These are phyloP conservation scores for Lysandra bellargus DNA, from an alignment of 2,888 invertebrate genomes.

Conservation along the genomic window DNA sequence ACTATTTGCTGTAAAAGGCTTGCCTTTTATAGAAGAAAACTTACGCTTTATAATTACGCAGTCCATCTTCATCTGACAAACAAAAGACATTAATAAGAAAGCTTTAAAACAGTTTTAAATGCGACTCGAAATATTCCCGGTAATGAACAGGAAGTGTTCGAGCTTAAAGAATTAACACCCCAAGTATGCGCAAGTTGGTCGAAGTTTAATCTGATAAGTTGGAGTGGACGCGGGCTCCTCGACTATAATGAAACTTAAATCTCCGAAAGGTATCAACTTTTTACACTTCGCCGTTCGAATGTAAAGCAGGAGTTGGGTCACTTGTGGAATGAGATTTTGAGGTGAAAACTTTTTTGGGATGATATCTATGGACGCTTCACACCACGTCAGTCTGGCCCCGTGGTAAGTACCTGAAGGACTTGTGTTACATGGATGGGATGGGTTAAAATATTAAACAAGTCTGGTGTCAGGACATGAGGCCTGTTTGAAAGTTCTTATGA, in stretches of 20 bases:
- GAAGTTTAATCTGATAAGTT: slow-evolving; percentile 28
- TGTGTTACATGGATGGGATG: too few relatives aligned
- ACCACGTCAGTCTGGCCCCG: too few relatives aligned
- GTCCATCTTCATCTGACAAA: background rate
- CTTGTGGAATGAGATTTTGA: background rate
- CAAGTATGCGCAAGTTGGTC: slow-evolving; percentile 6
- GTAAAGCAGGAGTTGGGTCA: background rate
- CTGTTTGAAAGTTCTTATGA: too few relatives aligned
- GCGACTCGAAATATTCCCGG: background rate
- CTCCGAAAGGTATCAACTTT: background rate
- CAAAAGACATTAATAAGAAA: background rate
- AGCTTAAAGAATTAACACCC: slow-evolving; percentile 29
- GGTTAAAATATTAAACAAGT: too few relatives aligned
- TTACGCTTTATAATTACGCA: background rate
- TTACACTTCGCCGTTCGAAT: background rate
- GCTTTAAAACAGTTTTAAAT: background rate
- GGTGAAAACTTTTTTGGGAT: too few relatives aligned
- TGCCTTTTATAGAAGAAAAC: background rate
- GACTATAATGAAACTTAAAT: slow-evolving; percentile 7
- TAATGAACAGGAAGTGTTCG: slow-evolving; percentile 1
- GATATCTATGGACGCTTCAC: too few relatives aligned
- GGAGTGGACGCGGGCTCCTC: slow-evolving; percentile 21
- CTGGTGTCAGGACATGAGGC: too few relatives aligned
- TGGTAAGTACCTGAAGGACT: too few relatives aligned
- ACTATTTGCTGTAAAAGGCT: background rate